Percentiles rank a stretch among this genome's conserved stretches.
These are phyloP conservation scores for Marasmarcha lunaedactyla DNA, from an alignment of 2,888 invertebrate species.

Conservation along the genomic window DNA sequence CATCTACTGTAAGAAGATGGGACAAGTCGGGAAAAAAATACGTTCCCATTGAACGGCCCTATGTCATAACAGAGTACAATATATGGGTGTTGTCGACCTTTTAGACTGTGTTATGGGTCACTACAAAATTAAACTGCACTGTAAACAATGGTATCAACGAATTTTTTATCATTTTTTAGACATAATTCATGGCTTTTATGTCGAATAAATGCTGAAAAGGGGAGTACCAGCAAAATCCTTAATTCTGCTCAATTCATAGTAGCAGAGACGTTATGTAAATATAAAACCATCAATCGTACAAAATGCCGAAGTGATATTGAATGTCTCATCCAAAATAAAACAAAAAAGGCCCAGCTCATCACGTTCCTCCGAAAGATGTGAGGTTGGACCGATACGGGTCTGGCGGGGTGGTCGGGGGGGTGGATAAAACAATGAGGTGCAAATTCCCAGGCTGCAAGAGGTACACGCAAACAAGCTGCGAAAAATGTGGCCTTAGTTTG, in stretches of 20 bases:
- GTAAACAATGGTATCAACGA: conserved; percentile 23
- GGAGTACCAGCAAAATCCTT: conserved; percentile 3
- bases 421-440: conserved; percentile 17
- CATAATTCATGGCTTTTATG: conserved; percentile 18
- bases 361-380: conserved; percentile 14
- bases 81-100: conserved; percentile 24
- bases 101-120: conserved; percentile 20
- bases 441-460: conserved; percentile 13
- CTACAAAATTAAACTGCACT: conserved; percentile 14
- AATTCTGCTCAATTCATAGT: conserved; percentile 7
- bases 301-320: conserved; percentile 4
- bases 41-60: conserved; percentile 17
- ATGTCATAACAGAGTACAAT: conserved; percentile 20
- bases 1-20: conserved; percentile 13
- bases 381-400: conserved; percentile 11
- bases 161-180: conserved; percentile 26
- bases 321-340: conserved; percentile 11
- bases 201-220: conserved; percentile 6
- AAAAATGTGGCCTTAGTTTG: conserved; percentile 17
- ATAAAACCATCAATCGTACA: conserved; percentile 1
- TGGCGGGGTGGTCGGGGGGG: conserved; percentile 8
- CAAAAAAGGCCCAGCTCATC: conserved; percentile 15
- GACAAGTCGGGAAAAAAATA: conserved; percentile 14
- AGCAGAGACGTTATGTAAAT: conserved; percentile 6
- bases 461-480: conserved; percentile 13